Evolutionary conservation across 2,797 vertebrate species (phyloP), one percentile per base, ranked within the genome.

Genomic region (Eulemur albifrons): DNA sequence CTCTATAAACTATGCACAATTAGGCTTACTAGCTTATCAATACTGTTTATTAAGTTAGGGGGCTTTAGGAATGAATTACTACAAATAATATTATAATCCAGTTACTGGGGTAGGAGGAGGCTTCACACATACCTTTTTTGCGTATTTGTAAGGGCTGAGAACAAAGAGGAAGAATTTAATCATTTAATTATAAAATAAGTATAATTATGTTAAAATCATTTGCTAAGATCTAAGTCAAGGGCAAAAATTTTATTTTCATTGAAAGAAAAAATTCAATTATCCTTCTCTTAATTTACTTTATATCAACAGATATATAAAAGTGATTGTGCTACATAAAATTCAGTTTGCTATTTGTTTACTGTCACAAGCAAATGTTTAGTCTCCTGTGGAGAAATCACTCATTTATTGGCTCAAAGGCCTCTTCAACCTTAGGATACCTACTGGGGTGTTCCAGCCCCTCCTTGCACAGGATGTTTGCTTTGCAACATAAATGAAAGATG

Each of bases 401-500:
- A 82, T 73, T 90, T 76, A 59, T 86, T 92, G 72, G 23, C 77
- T 92, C 50, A 84, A 91, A 96, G 80, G 5, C 61, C 61, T 69
- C 75, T 65, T 95, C 54, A 65, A 8, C 38, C 30, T 54, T 75
- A 40, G 38, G 35, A 6, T 84, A 23, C n/a, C 4, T 27, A 13
- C 4, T 75, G 14, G 21, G 25, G 32, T 43, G 4, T 63, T 67
- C 48, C 67, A 86, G 79, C 48, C 25, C 27, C 50, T 90, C 63
- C 82, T 77, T 81, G 38, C 15, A 30, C 9, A 91, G 82, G 40
- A 79, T 65, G 23, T 93, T 93, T 93, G 59, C 50, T 94, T 80
- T 97, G 82, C 70, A 93, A 61, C 69, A 23, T 85, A 75, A 96
- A 50, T 82, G 86, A 87, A 95, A 89, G 83, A 52, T 88, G 70